Evolutionary conservation across 2,888 invertebrate species (phyloP).

Genomic region (Platynereis dumerilii): DNA sequence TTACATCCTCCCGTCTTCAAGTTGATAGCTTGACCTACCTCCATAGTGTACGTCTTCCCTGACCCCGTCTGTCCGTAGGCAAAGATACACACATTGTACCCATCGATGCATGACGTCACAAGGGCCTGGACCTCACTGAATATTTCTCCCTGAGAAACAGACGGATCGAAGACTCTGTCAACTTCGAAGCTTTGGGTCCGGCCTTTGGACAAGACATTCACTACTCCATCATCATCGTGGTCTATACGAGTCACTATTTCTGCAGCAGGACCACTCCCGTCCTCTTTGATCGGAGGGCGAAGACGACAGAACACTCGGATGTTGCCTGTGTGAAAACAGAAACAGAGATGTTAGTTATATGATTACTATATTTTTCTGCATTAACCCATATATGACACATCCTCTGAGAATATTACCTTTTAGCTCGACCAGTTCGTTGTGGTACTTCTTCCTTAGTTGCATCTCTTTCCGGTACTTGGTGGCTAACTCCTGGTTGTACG

Average conservation of each 20-base stretch:
- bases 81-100: constrained; percentile 60
- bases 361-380: too few relatives aligned
- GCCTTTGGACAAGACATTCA: constrained; percentile 39
- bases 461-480: constrained; percentile 59
- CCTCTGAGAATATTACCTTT: constrained; percentile 55
- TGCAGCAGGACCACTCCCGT: constrained; percentile 44
- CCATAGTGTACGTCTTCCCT: constrained; percentile 61
- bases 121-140: constrained; percentile 56
- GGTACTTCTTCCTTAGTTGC: constrained; percentile 61
- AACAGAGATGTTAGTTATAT: too few relatives aligned
- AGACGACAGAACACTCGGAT: constrained; percentile 66
- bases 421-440: constrained; percentile 62
- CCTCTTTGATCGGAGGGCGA: constrained; percentile 59
- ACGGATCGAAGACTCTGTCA: constrained; percentile 51
- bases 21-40: constrained; percentile 51
- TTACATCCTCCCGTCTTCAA: too few relatives aligned
- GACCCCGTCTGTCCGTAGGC: constrained; percentile 62
- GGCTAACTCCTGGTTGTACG: constrained; percentile 28
- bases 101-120: constrained; percentile 56
- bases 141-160: constrained; percentile 52
- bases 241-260: constrained; percentile 47
- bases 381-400: not conserved
- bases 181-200: constrained; percentile 54
- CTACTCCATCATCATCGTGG: constrained; percentile 50
- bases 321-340: constrained; percentile 59